Evolutionary conservation across 2,888 invertebrate species (phyloP).

Genomic region (Hypomecis punctinalis): DNA sequence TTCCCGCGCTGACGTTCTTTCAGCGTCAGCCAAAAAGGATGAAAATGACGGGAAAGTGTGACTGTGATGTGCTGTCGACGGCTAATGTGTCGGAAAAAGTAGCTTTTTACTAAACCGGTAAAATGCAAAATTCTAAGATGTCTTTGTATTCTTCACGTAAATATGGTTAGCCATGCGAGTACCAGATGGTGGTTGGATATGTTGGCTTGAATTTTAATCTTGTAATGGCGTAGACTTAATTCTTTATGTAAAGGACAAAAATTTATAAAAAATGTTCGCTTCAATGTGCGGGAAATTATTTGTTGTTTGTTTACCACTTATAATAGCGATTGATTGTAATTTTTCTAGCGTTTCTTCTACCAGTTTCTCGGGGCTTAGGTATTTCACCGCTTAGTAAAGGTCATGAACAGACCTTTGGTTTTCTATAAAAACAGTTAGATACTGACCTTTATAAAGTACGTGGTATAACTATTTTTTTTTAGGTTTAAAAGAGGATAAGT

Average conservation of each 20-base stretch:
- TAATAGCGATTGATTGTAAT: no score
- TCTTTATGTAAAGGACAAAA: background rate
- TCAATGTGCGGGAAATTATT: no score
- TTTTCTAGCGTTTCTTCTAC: no score
- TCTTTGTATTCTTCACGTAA: conserved; percentile 36
- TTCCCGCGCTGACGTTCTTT: conserved; percentile 51
- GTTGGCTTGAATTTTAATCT: conserved; percentile 15
- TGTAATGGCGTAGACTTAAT: background rate
- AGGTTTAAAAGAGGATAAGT: no score
- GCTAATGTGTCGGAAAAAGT: conserved; percentile 59
- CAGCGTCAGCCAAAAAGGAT: conserved; percentile 46
- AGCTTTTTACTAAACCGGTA: conserved; percentile 45
- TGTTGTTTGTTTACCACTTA: no score
- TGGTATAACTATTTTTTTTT: no score
- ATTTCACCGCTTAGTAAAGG: no score
- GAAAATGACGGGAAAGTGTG: conserved; percentile 47
- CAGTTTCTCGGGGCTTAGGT: no score
- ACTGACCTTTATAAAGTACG: no score
- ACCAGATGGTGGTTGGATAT: conserved; percentile 21
- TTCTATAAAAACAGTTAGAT: no score
- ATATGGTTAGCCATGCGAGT: conserved; percentile 20
- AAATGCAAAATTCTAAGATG: conserved; percentile 38
- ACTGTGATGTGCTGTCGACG: conserved; percentile 46
- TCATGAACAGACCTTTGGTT: no score
- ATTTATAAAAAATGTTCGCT: background rate